Percentiles rank a stretch among this genome's conserved stretches.
phyloP scores from a whole-genome alignment of 2,113 vertebrate species.

The Pogonocichla stellata region DNA sequence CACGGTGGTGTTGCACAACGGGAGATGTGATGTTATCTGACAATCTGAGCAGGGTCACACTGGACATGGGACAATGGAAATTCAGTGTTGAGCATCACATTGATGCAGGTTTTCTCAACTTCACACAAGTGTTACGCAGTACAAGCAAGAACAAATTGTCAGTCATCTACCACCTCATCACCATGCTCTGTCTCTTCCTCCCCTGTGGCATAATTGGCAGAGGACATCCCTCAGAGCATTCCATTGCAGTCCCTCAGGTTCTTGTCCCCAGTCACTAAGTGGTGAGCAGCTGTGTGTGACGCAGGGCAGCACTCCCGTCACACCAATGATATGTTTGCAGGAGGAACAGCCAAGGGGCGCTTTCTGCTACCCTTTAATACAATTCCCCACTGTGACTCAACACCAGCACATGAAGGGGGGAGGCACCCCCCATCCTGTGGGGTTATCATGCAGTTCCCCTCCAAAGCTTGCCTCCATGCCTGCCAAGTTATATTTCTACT shows the following conservation, averaged over 20 bases:
- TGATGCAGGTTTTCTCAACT: not conserved
- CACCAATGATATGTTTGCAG: not conserved
- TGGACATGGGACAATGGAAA: not conserved
- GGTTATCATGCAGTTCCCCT: not conserved
- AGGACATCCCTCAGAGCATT: not conserved
- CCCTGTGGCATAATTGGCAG: not conserved
- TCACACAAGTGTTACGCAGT: not conserved
- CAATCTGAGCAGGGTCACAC: not conserved
- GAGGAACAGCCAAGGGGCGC: not conserved
- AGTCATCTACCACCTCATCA: not conserved
- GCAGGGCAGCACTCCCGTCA: not conserved
- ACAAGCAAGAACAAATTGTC: not conserved
- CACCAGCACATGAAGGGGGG: not conserved
- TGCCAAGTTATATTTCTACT: not conserved
- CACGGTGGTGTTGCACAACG: not conserved
- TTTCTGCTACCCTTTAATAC: not conserved
- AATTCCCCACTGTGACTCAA: not conserved
- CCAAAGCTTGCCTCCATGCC: fast-evolving
- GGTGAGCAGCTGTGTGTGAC: not conserved
- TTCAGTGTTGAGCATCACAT: not conserved
- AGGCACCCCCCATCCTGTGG: not conserved
- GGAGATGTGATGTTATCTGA: not conserved
- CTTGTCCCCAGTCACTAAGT: not conserved
- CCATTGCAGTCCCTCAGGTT: not conserved
- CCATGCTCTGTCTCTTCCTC: not conserved